Evolutionary conservation across 2,797 vertebrate species (phyloP).

Genomic region (Coccyzus lansbergi): DNA sequence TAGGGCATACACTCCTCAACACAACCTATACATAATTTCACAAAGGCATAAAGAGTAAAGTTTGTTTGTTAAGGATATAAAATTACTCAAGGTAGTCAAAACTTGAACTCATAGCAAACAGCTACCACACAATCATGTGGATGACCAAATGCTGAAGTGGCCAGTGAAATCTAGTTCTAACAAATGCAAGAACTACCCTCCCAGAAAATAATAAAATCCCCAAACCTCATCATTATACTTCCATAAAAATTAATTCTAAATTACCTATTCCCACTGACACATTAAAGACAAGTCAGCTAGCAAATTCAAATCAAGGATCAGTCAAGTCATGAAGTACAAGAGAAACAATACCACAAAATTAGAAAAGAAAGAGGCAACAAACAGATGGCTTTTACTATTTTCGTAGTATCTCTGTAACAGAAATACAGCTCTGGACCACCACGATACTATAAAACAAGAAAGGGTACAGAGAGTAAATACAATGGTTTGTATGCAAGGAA

Average conservation of each 20-base stretch:
- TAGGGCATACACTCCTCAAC: neutral
- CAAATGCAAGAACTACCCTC: neutral
- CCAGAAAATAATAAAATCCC: neutral
- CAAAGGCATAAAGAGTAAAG: neutral
- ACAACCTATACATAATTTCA: fast-evolving
- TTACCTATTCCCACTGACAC: neutral
- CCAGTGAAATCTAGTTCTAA: neutral
- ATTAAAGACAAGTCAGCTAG: neutral
- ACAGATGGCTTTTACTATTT: neutral
- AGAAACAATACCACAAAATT: neutral
- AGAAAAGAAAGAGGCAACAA: neutral
- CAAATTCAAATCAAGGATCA: neutral
- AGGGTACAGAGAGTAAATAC: neutral
- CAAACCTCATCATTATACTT: neutral
- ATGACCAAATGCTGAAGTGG: neutral
- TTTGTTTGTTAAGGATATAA: neutral
- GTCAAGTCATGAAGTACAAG: neutral
- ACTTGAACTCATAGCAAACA: neutral
- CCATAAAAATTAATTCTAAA: neutral
- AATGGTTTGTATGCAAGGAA: neutral
- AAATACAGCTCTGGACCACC: neutral
- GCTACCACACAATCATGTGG: neutral
- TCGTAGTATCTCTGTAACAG: neutral
- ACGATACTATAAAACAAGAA: neutral
- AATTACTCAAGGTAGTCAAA: neutral